Conservation (phyloP, 2,113 vertebrate species). For the Sphaerodactylus townsendi region DNA sequence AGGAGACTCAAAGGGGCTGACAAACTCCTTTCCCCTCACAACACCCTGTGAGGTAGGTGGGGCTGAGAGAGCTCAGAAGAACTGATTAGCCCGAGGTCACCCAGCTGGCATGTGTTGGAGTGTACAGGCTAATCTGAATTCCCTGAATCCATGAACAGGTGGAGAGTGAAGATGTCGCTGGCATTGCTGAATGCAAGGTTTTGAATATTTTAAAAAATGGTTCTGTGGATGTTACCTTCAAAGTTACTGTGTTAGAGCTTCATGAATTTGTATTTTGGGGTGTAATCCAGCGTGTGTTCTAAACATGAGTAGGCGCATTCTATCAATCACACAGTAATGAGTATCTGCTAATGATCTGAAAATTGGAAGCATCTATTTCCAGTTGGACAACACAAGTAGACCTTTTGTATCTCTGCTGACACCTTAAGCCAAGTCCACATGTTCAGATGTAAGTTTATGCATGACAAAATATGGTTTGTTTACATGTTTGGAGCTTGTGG, state of each 20-base stretch:
- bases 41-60: too few relatives aligned
- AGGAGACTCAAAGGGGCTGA: too few relatives aligned
- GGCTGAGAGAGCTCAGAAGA: too few relatives aligned
- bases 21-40: too few relatives aligned
- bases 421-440: neutral
- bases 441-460: neutral
- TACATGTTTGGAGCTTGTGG: neutral
- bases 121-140: too few relatives aligned
- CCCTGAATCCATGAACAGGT: neutral
- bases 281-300: neutral
- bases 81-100: too few relatives aligned
- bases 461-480: neutral
- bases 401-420: neutral
- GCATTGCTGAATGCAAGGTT: neutral
- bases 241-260: neutral
- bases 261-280: neutral
- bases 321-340: neutral
- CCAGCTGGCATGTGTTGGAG: too few relatives aligned
- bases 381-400: neutral
- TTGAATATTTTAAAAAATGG: neutral
- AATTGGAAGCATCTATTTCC: neutral
- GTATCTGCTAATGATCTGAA: neutral
- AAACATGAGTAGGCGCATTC: neutral
- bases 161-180: neutral
- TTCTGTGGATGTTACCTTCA: neutral